phyloP scores from a whole-genome alignment of 2,888 invertebrate genomes.

The Tridacna gigas region DNA sequence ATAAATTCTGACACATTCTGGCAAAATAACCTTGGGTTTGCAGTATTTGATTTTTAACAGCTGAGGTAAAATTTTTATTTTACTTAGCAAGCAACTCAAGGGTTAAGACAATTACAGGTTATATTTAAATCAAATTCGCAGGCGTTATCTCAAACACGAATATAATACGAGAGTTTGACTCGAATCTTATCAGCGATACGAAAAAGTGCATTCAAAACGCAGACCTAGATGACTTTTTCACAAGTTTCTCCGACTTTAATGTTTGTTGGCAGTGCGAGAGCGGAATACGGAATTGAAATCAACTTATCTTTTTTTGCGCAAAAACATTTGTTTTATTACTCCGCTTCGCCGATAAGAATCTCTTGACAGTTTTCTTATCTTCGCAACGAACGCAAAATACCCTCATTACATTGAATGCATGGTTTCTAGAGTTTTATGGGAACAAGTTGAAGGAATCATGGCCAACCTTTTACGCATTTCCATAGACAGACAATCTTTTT shows the following conservation, averaged over 20 bases:
- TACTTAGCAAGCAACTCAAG: neutral
- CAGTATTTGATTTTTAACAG: no score
- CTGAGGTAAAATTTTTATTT: no score
- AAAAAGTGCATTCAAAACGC: conserved; percentile 22
- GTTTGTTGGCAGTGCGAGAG: conserved; percentile 4
- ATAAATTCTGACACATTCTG: no score
- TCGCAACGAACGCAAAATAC: conserved; percentile 32
- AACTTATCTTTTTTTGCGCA: conserved; percentile 46
- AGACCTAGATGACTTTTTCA: conserved; percentile 2
- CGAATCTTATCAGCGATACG: conserved; percentile 22
- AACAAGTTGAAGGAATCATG: conserved; percentile 6
- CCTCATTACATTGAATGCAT: conserved; percentile 53
- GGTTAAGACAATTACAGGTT: conserved; percentile 29
- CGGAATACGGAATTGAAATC: conserved; percentile 35
- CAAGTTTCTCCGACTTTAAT: conserved; percentile 8
- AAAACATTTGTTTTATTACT: conserved; percentile 62
- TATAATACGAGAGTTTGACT: conserved; percentile 20
- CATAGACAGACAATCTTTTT: no score
- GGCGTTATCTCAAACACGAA: conserved; percentile 17
- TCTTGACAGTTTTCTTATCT: conserved; percentile 42
- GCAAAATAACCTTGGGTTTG: no score
- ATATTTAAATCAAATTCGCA: conserved; percentile 23
- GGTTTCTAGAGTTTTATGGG: conserved; percentile 52
- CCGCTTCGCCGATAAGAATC: conserved; percentile 53
- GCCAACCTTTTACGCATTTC: no score